A percentile compares a stretch with the other conserved stretches of the same genome.
These are phyloP conservation scores for Xenus cinereus DNA, from an alignment of 2,113 vertebrate species.

Conservation along the genomic window DNA sequence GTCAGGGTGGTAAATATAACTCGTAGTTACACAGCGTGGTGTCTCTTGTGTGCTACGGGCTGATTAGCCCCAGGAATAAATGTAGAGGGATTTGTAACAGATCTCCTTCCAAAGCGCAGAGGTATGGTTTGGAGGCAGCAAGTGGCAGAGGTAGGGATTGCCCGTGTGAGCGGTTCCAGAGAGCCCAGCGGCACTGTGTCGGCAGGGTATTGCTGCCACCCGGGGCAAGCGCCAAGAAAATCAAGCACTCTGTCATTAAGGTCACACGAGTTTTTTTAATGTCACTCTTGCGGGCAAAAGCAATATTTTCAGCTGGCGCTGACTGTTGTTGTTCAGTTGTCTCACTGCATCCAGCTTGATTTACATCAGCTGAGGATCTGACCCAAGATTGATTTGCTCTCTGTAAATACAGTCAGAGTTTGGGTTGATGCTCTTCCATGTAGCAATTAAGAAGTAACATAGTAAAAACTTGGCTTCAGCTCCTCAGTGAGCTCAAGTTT, in stretches of 20 bases:
- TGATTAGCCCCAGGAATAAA: neutral
- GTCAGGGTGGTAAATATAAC: neutral
- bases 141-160: neutral
- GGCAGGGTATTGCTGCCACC: neutral
- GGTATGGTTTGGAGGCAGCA: neutral
- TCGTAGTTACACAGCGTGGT: neutral
- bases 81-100: neutral
- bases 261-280: neutral
- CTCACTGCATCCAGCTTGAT: neutral
- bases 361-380: neutral
- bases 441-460: neutral
- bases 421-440: neutral
- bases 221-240: neutral
- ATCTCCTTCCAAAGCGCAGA: neutral
- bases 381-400: neutral
- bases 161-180: neutral
- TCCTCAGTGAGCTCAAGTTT: conserved; percentile 20
- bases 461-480: conserved; percentile 5
- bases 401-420: neutral
- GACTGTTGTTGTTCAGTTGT: neutral
- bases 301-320: neutral
- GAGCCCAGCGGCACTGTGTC: neutral
- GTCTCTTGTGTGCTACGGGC: neutral
- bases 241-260: neutral
- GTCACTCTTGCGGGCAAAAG: neutral